phyloP scores from a whole-genome alignment of 2,888 invertebrate genomes.

The Drosophila nr. perissopoda region DNA sequence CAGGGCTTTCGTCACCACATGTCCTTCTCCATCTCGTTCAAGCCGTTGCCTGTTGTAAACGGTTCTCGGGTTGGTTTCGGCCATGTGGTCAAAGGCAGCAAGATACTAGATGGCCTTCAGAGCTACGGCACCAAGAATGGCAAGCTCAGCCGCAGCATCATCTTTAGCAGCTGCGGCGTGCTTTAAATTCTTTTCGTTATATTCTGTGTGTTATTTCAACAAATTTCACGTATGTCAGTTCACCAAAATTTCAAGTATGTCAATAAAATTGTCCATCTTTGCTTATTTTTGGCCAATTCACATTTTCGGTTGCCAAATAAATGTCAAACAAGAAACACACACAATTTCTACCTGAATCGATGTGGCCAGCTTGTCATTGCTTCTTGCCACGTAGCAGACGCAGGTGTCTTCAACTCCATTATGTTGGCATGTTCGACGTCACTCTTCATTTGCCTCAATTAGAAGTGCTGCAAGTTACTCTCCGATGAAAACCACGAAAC shows the following conservation, averaged over 20 bases:
- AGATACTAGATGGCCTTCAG: conserved; percentile 68
- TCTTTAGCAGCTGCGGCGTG: conserved; percentile 70
- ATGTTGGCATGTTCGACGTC: conserved; percentile 77
- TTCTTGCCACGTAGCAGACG: conserved; percentile 41
- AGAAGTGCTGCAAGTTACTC: conserved; percentile 39
- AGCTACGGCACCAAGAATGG: conserved; percentile 81
- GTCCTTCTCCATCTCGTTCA: conserved; percentile 76
- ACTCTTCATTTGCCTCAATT: conserved; percentile 83
- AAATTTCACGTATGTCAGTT: neutral
- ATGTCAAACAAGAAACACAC: conserved; percentile 8
- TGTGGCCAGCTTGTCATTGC: conserved; percentile 13
- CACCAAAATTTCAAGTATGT: conserved; percentile 19
- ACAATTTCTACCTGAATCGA: neutral
- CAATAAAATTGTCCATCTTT: neutral
- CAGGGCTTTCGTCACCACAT: conserved; percentile 55
- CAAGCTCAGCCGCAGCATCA: conserved; percentile 68
- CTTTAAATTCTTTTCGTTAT: conserved; percentile 27
- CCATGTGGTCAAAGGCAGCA: conserved; percentile 67
- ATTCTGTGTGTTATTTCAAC: neutral
- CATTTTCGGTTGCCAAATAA: conserved; percentile 21
- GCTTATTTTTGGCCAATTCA: neutral
- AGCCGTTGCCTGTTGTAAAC: conserved; percentile 68
- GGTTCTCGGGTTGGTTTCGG: conserved; percentile 77
- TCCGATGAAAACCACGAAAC: conserved; percentile 5
- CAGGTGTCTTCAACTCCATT: conserved; percentile 79